Evolutionary conservation across 2,888 invertebrate species (phyloP).

Genomic region (Adelphocoris suturalis): DNA sequence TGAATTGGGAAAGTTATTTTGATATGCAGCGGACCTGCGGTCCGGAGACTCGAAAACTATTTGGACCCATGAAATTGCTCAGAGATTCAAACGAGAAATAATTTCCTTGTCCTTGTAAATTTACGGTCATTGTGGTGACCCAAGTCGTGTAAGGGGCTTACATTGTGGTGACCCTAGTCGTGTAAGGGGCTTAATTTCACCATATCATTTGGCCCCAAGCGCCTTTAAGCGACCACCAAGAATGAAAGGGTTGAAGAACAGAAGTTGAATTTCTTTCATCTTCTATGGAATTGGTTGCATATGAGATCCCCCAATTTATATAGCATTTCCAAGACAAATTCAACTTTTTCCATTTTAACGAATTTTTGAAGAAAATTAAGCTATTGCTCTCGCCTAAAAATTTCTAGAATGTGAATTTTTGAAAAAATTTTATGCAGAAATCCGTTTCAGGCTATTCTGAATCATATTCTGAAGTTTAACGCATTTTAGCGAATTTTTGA

Average conservation of each 20-base stretch:
- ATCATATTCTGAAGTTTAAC: too few relatives aligned
- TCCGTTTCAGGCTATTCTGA: too few relatives aligned
- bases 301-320: too few relatives aligned
- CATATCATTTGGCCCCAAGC: not conserved
- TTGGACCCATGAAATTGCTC: not conserved
- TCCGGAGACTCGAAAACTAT: not conserved
- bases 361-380: too few relatives aligned
- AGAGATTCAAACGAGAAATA: slow-evolving; percentile 30
- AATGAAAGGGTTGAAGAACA: not conserved
- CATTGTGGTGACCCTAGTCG: not conserved
- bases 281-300: not conserved
- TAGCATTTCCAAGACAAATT: too few relatives aligned
- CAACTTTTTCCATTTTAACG: too few relatives aligned
- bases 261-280: not conserved
- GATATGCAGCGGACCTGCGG: not conserved
- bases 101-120: not conserved
- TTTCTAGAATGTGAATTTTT: too few relatives aligned
- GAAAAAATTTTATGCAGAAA: too few relatives aligned
- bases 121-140: not conserved
- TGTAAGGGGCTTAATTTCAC: not conserved
- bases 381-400: too few relatives aligned
- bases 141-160: not conserved
- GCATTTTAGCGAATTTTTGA: too few relatives aligned
- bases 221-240: not conserved
- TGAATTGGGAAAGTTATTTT: slow-evolving; percentile 59